Base-by-base conservation (phyloP, 1,140 invertebrate species). In the Listronotus bonariensis region DNA sequence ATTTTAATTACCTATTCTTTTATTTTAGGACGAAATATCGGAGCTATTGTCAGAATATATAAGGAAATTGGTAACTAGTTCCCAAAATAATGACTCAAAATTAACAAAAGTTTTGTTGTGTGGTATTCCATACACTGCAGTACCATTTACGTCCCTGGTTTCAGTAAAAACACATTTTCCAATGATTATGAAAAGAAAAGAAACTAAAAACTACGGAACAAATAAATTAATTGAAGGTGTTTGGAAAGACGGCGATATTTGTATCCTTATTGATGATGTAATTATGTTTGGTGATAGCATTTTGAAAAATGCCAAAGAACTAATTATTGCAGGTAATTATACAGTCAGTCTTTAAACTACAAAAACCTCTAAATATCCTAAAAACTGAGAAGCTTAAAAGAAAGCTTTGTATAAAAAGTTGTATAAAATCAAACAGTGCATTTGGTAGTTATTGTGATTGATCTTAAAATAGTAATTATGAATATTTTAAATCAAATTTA, bases 81-180 rank as follows among this genome's bases (percentile, higher is more conserved):
- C 38, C 10, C 38, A 15, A 0, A 40, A 38, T 5, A 14, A 31
- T 17, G 10, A 36, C n/a, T 34, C 34, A 15, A 17, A 8, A 0
- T 20, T 20, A 31, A 56, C 38, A 6, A 85, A 26, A 5, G 20
- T 26, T 26, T 26, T 91, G 69, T 77, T 99, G 17, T 98, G 97
- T 82, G 97, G 97, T 11, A 96, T 99, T 0, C 96, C 97, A 0
- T 99, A 98, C 72, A 97, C 96, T n/a, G 97, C 96, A 7, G 78
- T 99, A n/a, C 96, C 96, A 0, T 85, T 99, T 59, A 94, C 96
- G 0, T 96, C 95, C 9, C 80, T 95, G 15, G 86, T 95, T 0
- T 89, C 92, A 17, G 75, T 86, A 6, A 84, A 89, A 65, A 82
- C 84, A 6, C 78, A 88, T 36, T 86, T 88, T 43, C 93, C 95